Percentiles rank a stretch among this genome's conserved stretches.
Evolutionary conservation across 2,888 invertebrate genomes (phyloP).

Genomic region (Halictus ligatus): DNA sequence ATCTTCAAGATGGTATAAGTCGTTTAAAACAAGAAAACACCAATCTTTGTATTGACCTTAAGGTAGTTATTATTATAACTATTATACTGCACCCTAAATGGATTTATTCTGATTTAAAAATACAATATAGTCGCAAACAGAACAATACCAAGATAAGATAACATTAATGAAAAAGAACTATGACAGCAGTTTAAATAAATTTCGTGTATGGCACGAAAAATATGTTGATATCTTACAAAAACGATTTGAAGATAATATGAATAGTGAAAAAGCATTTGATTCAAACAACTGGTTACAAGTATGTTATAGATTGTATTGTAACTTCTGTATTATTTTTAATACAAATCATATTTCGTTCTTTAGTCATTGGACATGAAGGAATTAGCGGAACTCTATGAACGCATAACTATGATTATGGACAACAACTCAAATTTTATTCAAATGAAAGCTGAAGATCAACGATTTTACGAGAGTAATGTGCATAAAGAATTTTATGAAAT

Average conservation of each 20-base stretch:
- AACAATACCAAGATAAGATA: constrained; percentile 61
- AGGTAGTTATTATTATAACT: constrained; percentile 47
- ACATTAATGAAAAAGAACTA: constrained; percentile 72
- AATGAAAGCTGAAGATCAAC: constrained; percentile 24
- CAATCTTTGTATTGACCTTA: constrained; percentile 54
- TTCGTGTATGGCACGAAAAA: constrained; percentile 71
- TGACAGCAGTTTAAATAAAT: constrained; percentile 62
- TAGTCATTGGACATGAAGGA: constrained; percentile 72
- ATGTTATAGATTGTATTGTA: not conserved
- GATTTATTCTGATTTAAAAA: constrained; percentile 20
- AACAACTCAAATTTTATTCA: constrained; percentile 27
- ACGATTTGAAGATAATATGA: constrained; percentile 69
- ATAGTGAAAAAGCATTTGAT: constrained; percentile 65
- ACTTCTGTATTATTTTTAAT: not conserved
- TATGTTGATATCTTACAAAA: constrained; percentile 71
- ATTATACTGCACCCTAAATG: not conserved
- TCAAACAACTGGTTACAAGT: constrained; percentile 71
- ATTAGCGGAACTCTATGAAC: constrained; percentile 67
- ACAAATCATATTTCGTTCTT: constrained; percentile 18
- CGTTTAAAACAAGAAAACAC: constrained; percentile 64
- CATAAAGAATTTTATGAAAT: constrained; percentile 29
- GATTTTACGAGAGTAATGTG: constrained; percentile 16
- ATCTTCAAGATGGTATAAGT: constrained; percentile 59
- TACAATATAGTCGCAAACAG: constrained; percentile 41
- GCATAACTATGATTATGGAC: constrained; percentile 57